Base-by-base conservation (phyloP, 2,888 invertebrate genomes). In the Tethea ocularis region DNA sequence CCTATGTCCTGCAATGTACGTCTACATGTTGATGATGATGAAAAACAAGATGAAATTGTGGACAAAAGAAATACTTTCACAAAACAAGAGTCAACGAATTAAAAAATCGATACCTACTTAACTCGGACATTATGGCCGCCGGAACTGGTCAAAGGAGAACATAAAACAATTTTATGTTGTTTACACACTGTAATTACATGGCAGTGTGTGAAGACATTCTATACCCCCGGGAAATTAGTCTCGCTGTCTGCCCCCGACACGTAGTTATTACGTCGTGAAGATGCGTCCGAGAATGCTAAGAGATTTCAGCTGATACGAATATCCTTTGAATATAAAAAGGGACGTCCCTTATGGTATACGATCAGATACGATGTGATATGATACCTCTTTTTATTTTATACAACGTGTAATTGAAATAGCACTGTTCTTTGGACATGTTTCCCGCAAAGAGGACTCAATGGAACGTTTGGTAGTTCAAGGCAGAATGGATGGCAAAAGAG, bases 261-360 rank as follows among this genome's bases (percentile, higher is more conserved):
- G 74, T 72, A 67, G 76, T 77, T 80, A 82, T 79, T 72, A 74
- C 79, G 63, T 64, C 72, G 59, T 65, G 69, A 75, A 75, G 75
- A 77, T 70, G 64, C 63, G 71, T 60, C 62, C 59, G 62, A 64
- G 60, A 63, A 67, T 64, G 66, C 61, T 33, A 33, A 33, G 33
- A 66, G 69, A 76, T 74, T 75, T 24, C n/a, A 33, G 33, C 51
- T 53, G 15, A 29, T 75, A 69, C 64, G 69, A 29, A 29, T 29
- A 29, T 29, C 29, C 10, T 70, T 68, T 75, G 80, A 79, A 80
- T 78, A 77, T 79, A 76, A 78, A n/a, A 78, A 63, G 63, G 68
- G 72, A 60, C 58, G 63, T 59, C 57, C 63, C 58, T 59, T 59
- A 60, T 56, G 29, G 59, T n/a, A n/a, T n/a, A n/a, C n/a, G n/a